These are phyloP conservation scores for Zosterops pallidus DNA, from an alignment of 2,113 vertebrate species.

Conservation along the genomic window DNA sequence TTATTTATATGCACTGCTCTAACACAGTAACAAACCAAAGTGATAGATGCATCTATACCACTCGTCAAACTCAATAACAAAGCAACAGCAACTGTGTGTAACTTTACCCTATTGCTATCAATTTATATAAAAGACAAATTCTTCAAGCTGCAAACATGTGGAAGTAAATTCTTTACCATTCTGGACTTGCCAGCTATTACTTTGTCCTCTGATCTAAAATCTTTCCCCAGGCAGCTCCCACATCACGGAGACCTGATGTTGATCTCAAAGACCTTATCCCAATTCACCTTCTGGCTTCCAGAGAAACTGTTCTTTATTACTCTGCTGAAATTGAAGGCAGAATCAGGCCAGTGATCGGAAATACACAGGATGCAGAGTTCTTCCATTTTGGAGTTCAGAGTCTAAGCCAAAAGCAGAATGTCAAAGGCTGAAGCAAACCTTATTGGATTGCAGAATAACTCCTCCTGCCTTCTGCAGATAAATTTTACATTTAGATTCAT, in stretches of 20 bases:
- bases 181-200: neutral
- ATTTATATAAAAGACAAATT: conserved; percentile 50
- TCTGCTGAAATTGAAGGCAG: neutral
- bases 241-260: neutral
- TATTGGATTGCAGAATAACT: conserved; percentile 12
- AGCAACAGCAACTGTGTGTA: conserved; percentile 5
- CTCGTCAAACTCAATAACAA: conserved; percentile 30
- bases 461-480: conserved; percentile 47
- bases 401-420: conserved; percentile 22
- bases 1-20: conserved; percentile 34
- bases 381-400: neutral
- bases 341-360: neutral
- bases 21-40: conserved; percentile 37
- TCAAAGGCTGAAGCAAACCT: conserved; percentile 26
- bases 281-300: neutral
- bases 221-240: neutral
- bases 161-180: conserved; percentile 1
- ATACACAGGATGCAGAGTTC: neutral
- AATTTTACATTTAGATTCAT: conserved; percentile 48
- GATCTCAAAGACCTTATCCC: neutral
- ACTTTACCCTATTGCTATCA: conserved; percentile 19
- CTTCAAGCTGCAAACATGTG: neutral
- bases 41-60: conserved; percentile 24
- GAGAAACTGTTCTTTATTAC: neutral
- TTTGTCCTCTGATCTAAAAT: conserved; percentile 24